Base-by-base conservation (phyloP, 2,113 vertebrate species). In the Vidua chalybeata region DNA sequence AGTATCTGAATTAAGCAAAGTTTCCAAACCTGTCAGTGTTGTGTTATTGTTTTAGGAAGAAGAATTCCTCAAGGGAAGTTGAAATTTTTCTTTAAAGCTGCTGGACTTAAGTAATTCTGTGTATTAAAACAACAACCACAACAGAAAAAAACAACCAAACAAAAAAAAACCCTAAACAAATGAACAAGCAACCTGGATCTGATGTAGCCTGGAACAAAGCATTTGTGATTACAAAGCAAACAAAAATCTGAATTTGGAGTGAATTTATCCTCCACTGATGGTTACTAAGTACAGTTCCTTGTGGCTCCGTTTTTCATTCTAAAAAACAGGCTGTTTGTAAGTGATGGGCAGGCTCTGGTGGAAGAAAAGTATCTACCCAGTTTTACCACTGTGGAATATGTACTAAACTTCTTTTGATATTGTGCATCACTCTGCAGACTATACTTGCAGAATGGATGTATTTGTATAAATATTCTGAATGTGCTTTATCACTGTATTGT, bases 181-280 rank as follows among this genome's bases (percentile, higher is more conserved):
- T 45, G 17, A 41, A 35, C 39, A 55, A 35, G 1, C 11, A 62
- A 37, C 4, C 33, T 72, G 15, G 23, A 67, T 80, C 43, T 74
- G 27, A 46, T 71, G 48, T 56, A 83, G 21, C 12, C 33, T 37
- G 43, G 30, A 90, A 84, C 27, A 96, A 88, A 96, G 86, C 31
- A 31, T 55, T 89, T 84, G 33, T 85, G 55, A 88, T 91, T 84
- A 77, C 33, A 88, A 82, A 94, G 35, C 39, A 66, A 95, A 78
- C 9, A 56, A 67, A 83, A 88, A 83, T 88, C 68, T 83, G 72
- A 86, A 74, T 80, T 90, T 91, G 75, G 61, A 93, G 24, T 67
- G 75, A 90, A 77, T 68, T 62, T 85, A 67, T 63, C 27, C 10
- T 11, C 35, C 31, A 51, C 3, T 84, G 46, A 52, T 63, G 43